phyloP scores from a whole-genome alignment of 2,797 vertebrate genomes.

The Dermochelys coriacea region DNA sequence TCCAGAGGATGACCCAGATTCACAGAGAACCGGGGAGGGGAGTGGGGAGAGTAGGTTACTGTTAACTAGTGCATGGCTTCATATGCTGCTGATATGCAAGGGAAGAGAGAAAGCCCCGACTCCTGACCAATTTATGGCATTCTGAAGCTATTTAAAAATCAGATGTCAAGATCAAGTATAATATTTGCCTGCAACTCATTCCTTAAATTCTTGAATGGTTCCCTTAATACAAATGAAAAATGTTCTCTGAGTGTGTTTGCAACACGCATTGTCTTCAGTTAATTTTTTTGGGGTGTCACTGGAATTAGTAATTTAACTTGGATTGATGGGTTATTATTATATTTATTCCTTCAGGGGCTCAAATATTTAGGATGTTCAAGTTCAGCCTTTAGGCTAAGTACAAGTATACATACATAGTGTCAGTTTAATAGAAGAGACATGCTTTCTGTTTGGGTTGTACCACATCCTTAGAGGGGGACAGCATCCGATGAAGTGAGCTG shows the following conservation, averaged over 20 bases:
- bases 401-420: not conserved
- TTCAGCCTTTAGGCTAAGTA: not conserved
- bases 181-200: rapidly evolving
- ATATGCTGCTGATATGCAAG: rapidly evolving
- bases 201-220: not conserved
- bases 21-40: rapidly evolving
- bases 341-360: not conserved
- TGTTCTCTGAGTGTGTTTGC: rapidly evolving
- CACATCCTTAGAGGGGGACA: not conserved
- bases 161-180: not conserved
- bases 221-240: not conserved
- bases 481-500: no score
- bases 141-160: not conserved
- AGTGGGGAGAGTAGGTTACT: not conserved
- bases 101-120: not conserved
- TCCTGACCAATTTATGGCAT: rapidly evolving
- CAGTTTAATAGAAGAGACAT: rapidly evolving
- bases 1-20: slow-evolving; percentile 44
- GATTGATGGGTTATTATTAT: rapidly evolving
- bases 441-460: not conserved
- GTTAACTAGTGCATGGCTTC: not conserved
- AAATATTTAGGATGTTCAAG: not conserved
- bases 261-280: rapidly evolving
- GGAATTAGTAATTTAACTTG: not conserved
- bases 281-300: rapidly evolving